Evolutionary conservation across 2,113 vertebrate species (phyloP).

Genomic region (Typhlomys cinereus): DNA sequence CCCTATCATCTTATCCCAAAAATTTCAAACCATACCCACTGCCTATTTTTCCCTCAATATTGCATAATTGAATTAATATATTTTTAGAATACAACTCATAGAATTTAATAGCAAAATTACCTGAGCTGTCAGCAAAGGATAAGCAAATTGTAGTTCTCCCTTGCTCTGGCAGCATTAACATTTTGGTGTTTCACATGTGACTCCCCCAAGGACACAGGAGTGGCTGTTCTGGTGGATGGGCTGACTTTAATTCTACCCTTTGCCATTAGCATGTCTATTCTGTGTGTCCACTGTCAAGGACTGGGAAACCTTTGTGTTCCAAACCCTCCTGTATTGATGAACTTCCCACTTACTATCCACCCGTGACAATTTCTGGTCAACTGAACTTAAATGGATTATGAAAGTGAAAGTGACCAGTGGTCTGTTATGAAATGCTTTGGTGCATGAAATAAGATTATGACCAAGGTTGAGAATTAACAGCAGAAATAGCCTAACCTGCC

Average conservation of each 20-base stretch:
- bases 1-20: neutral
- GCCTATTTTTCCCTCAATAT: constrained; percentile 47
- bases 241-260: constrained; percentile 17
- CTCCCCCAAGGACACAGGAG: constrained; percentile 47
- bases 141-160: constrained; percentile 38
- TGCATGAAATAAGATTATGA: constrained; percentile 69
- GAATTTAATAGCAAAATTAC: constrained; percentile 14
- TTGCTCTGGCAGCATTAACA: constrained; percentile 48
- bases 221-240: constrained; percentile 28
- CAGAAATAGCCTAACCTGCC: constrained; percentile 37
- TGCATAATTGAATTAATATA: constrained; percentile 15
- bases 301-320: constrained; percentile 35
- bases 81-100: constrained; percentile 37
- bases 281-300: constrained; percentile 30
- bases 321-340: constrained; percentile 47
- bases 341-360: constrained; percentile 55
- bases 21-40: neutral
- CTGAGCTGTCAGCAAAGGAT: neutral
- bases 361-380: constrained; percentile 64
- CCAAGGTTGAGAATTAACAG: constrained; percentile 53
- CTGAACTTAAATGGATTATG: constrained; percentile 64
- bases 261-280: neutral
- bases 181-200: constrained; percentile 6
- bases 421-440: constrained; percentile 61
- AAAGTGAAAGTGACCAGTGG: constrained; percentile 70